Evolutionary conservation across 1,140 invertebrate genomes (phyloP).

Genomic region (Papilio polyxenes): DNA sequence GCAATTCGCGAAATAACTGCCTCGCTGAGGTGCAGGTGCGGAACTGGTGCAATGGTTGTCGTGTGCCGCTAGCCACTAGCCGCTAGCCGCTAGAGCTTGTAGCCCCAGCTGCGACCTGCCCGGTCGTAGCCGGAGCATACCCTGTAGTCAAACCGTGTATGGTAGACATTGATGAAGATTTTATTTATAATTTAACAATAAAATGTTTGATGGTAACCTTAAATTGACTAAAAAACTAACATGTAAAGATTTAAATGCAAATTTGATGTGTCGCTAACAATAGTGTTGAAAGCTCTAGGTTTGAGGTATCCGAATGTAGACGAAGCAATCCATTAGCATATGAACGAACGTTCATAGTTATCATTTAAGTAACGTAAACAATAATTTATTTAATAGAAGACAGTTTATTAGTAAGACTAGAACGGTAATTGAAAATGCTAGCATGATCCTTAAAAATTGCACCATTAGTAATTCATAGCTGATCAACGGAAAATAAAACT

Average conservation of each 20-base stretch:
- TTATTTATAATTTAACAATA: neutral
- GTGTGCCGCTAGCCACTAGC: slow-evolving; percentile 39
- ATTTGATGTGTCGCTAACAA: neutral
- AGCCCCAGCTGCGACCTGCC: neutral
- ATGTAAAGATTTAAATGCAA: neutral
- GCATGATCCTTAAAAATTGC: neutral
- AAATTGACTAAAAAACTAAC: neutral
- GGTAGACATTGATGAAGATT: neutral
- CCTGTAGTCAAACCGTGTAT: neutral
- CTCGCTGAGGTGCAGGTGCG: slow-evolving; percentile 82
- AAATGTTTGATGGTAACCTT: neutral
- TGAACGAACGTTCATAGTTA: neutral
- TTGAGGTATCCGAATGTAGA: neutral
- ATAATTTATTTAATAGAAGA: neutral
- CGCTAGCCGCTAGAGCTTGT: slow-evolving; percentile 6
- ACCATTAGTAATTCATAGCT: neutral
- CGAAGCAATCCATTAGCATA: neutral
- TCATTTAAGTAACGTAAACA: neutral
- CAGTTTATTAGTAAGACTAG: neutral
- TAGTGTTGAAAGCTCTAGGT: neutral
- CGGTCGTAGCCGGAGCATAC: neutral
- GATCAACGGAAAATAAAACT: neutral
- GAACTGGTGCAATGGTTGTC: slow-evolving; percentile 39
- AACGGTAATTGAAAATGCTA: neutral
- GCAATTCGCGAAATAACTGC: slow-evolving; percentile 86